phyloP scores from a whole-genome alignment of 1,140 invertebrate species.

The Aphelinus certus region DNA sequence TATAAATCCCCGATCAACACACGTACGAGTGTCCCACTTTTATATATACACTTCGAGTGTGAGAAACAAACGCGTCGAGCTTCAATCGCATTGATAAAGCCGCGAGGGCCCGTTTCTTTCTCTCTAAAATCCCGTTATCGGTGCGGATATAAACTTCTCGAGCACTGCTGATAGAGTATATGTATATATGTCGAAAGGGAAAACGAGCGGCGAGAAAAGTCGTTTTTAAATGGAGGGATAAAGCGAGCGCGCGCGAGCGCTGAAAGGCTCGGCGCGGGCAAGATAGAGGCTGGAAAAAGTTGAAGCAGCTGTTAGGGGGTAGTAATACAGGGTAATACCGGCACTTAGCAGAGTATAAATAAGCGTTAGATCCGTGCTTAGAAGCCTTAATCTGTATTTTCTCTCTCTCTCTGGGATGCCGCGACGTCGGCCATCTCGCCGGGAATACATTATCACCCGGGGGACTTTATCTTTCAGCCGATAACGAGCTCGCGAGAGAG shows the following conservation, averaged over 20 bases:
- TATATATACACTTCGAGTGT: too few relatives aligned
- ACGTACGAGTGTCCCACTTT: too few relatives aligned
- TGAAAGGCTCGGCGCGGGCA: too few relatives aligned
- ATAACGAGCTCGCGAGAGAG: slow-evolving; percentile 48
- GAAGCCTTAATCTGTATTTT: slow-evolving; percentile 65
- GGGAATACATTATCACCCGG: slow-evolving; percentile 62
- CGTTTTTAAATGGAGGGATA: too few relatives aligned
- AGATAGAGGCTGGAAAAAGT: slow-evolving; percentile 49
- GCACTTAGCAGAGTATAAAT: slow-evolving; percentile 66
- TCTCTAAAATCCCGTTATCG: too few relatives aligned
- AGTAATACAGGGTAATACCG: slow-evolving; percentile 64
- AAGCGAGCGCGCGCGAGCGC: too few relatives aligned
- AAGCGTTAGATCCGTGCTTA: slow-evolving; percentile 67
- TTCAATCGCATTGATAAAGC: too few relatives aligned
- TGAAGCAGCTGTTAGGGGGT: slow-evolving; percentile 55
- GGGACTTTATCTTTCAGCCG: slow-evolving; percentile 58
- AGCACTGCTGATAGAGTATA: too few relatives aligned
- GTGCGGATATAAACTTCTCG: too few relatives aligned
- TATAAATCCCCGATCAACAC: too few relatives aligned
- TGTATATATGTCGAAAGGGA: background rate
- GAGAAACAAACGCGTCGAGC: too few relatives aligned
- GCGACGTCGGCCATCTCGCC: background rate
- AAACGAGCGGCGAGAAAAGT: background rate
- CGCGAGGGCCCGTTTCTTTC: too few relatives aligned
- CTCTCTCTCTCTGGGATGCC: slow-evolving; percentile 42